Evolutionary conservation across 2,888 invertebrate genomes (phyloP), one percentile per base, ranked within the genome.

Genomic region (Amblyjoppa proteus): DNA sequence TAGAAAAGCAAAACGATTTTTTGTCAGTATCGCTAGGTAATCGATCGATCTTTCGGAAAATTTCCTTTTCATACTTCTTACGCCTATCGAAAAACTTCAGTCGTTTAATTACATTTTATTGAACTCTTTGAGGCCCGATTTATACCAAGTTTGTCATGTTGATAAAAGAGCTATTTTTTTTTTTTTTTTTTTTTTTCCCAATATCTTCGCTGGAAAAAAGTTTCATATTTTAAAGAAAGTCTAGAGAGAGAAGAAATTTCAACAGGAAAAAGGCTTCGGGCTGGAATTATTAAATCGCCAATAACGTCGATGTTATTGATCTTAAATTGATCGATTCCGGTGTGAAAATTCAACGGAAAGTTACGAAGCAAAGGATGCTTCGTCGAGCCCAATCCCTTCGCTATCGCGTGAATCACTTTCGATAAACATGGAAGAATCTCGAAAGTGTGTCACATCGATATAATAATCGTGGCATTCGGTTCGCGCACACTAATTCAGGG

Each of bases 391-490:
- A 38, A 75, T 9, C 34, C 31, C 49, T 64, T 75, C 49, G 28
- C 45, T 75, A 64, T 75, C 49, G 51, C 20, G n/a, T 76, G 75
- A 76, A 77, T 77, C 68, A 77, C 38, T 77, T 56, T 38, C 25
- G 38, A 20, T 28, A 66, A 56, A 77, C 51, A 38, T 34, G 7
- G 51, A 25, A 28, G 3, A 53, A 25, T 68, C 34, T 41, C 16
- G 20, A 25, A 38, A 3, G n/a, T 68, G 77, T 28, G 68, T 68
- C 77, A 56, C 41, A 41, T 41, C 38, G 68, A 68, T 68, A 68
- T 1, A 68, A 68, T 41, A 41, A 68, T 68, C 34, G 34, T 31
- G 13, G 31, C 61, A 16, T 34, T 16, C 31, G 31, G 61, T 31
- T 64, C 61, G 61, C 2, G 31, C 31, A 31, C 61, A 64, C 61